Evolutionary conservation across 2,888 invertebrate genomes (phyloP), one percentile per base, ranked within the genome.

Genomic region (Cremastinae sp.): DNA sequence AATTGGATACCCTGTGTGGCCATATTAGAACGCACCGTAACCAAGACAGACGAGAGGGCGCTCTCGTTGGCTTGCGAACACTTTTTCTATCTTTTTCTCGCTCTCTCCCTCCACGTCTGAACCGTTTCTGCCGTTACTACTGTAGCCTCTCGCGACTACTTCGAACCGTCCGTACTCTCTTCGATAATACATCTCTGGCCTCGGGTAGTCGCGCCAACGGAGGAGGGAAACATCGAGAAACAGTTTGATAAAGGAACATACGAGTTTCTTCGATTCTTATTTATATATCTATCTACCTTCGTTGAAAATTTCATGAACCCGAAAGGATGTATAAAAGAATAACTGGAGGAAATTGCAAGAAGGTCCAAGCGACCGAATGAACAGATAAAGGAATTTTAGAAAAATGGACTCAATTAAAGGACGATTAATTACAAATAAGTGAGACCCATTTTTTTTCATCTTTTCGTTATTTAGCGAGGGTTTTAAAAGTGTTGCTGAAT

Each of bases 1-100:
- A 89, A 89, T 89, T 87, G 87, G 89, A 89, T 83, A 88, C 88
- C 87, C 86, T 61, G 53, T 82, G 85, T 85, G 83, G 88, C 89
- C 87, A 89, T 89, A 88, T 89, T 88, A 88, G 89, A 88, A 84
- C 87, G 85, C 84, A 84, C 76, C 82, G 61, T 49, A 43, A 73
- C 62, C 45, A 53, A 61, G 49, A 61, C 49, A 18, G 65, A 69
- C 66, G 75, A 68, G 69, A 64, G 71, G 43, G 62, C 62, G 53
- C 62, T 51, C 45, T 43, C 69, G 49, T 55, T 55, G 74, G 69
- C 59, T 45, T 59, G 39, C 58, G 47, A 2, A 7, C 10, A 12
- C 12, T 43, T 14, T 14, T 16, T 39, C 61, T 37, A 12, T 39
- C 28, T n/a, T 37, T 37, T 16, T 37, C 10, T 47, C 58, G 41